Conservation (phyloP, 1,140 invertebrate species). For the Nomia melanderi region DNA sequence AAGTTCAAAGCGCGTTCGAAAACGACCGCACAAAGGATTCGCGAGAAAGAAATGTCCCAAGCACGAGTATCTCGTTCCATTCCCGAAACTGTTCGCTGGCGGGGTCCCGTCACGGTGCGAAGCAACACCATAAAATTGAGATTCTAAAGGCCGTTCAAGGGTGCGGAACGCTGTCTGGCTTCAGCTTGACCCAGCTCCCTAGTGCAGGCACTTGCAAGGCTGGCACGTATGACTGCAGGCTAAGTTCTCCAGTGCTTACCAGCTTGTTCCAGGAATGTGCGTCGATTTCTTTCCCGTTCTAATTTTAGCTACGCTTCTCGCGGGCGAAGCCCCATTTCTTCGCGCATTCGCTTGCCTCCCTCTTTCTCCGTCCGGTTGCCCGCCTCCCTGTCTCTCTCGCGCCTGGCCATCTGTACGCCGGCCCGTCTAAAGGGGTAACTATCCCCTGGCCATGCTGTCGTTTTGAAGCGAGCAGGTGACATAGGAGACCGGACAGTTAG, state of each 20-base stretch:
- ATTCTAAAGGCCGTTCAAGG: slow-evolving; percentile 39
- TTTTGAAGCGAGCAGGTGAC: slow-evolving; percentile 41
- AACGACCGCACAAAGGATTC: too few relatives aligned
- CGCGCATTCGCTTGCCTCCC: slow-evolving; percentile 4
- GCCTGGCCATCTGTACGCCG: background rate
- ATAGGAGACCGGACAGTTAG: slow-evolving; percentile 39
- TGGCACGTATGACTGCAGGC: slow-evolving; percentile 59
- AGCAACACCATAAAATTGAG: slow-evolving; percentile 50
- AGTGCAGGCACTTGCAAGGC: slow-evolving; percentile 39
- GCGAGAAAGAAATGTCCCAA: too few relatives aligned
- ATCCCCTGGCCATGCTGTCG: slow-evolving; percentile 30
- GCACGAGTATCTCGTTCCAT: too few relatives aligned
- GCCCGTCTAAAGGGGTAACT: slow-evolving; percentile 30
- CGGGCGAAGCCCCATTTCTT: slow-evolving; percentile 35
- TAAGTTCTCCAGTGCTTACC: slow-evolving; percentile 35
- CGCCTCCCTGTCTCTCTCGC: background rate
- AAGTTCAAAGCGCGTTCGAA: too few relatives aligned
- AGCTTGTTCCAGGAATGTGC: slow-evolving; percentile 47
- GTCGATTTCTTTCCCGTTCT: slow-evolving; percentile 62
- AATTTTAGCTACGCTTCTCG: slow-evolving; percentile 49
- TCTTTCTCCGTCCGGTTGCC: background rate
- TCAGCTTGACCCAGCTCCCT: slow-evolving; percentile 45
- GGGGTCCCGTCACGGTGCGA: too few relatives aligned
- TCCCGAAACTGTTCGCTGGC: too few relatives aligned
- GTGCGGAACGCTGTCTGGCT: slow-evolving; percentile 1